Base-by-base conservation (phyloP, 2,113 vertebrate genomes). In the Strigops habroptila region DNA sequence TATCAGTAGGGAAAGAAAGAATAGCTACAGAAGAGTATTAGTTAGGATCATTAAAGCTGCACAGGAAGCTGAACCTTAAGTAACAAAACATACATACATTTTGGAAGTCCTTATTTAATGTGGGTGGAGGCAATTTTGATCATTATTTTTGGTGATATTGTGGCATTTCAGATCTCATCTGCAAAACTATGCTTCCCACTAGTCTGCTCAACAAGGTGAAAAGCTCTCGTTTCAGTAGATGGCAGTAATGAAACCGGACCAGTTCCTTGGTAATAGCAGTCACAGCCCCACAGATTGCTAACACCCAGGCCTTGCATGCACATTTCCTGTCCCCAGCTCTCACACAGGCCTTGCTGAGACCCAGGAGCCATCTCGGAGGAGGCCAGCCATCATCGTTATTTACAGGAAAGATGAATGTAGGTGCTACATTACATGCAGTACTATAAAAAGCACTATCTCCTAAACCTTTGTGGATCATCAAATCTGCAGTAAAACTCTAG, bases 91-190 rank as follows among this genome's bases (percentile, higher is more conserved):
- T 3, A 73, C 24, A 62, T 6, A 35, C 3, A n/a, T 57, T 77
- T 46, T 70, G 19, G 22, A 83, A 90, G 33, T 33, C 31, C 39
- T 94, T 9, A 68, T 12, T 75, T 63, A 39, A 65, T 27, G 14
- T 5, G 4, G 9, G 11, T 5, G 1, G 12, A 25, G 6, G 6
- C 3, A 23, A 16, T 82, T 76, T 49, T 46, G 14, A 12, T 78
- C 77, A 30, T 14, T 87, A 25, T 39, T 81, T 88, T 91, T 80
- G 55, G 46, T 2, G 31, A 60, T 70, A 18, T 4, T 80, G 83
- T 88, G 89, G 92, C 94, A 86, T 95, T 94, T 94, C 91, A 92
- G 89, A 91, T 39, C n/a, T 92, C 62, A 71, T 68, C 39, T 35
- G 18, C 41, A 57, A 39, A 62, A 57, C 13, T 48, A 5, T 33